Base-by-base conservation (phyloP, 2,113 vertebrate genomes). In the Thunnus maccoyii region DNA sequence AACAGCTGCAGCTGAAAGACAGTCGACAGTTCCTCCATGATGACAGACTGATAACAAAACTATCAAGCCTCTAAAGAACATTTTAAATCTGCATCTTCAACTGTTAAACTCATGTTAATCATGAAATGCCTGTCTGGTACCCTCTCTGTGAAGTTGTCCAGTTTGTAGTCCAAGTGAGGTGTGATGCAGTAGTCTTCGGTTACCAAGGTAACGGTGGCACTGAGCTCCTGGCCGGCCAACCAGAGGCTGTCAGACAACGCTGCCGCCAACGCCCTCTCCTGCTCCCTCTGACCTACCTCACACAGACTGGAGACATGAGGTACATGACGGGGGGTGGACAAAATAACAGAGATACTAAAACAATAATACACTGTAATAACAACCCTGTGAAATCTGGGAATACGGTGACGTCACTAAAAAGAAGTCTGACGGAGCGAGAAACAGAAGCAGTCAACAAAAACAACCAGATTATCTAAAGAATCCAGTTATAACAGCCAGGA, bases 1-100 rank as follows among this genome's bases (percentile, higher is more conserved):
- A 97, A 98, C 50, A 97, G 93, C 77, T 92, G 94, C 58, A 97
- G 75, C 97, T 99, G 86, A 73, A 85, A 84, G 54, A 64, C 13
- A 36, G 36, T 8, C 36, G 6, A 36, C 6, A 41, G 36, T 41
- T 41, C 7, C 9, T 41, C 7, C 36, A 41, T 41, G 36, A 41
- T 8, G 36, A 41, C 7, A 36, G 32, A 36, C 32, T 7, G 32
- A 36, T 36, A 36, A 36, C 32, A 36, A 36, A 36, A 30, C 27
- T 30, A 30, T 4, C 4, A 4, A 41, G 36, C 36, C 32, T 36
- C 32, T 36, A 36, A 41, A 9, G 36, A 41, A 41, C 9, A 41
- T 41, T 41, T 41, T 41, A 9, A 41, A 8, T 41, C 2, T 7
- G 36, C 36, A 41, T 41, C 36, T 9, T 41, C 9, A 41, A 41